Base-by-base conservation (phyloP, 2,797 vertebrate genomes). In the Eremophila alpestris region DNA sequence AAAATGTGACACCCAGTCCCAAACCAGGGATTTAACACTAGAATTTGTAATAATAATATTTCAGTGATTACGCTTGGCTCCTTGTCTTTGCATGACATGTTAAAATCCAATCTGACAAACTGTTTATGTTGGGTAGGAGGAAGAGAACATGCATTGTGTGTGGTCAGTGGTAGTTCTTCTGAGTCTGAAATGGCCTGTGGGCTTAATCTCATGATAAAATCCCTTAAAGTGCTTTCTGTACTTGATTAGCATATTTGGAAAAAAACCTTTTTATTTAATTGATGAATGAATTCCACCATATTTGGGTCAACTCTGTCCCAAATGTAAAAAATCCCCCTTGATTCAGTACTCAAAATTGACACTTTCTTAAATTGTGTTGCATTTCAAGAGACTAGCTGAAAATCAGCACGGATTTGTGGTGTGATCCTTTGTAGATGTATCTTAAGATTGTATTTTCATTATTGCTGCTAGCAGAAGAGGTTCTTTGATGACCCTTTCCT, bases 211-310 rank as follows among this genome's bases (percentile, higher is more conserved):
- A 4, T 45, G 9, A 51, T 54, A 62, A 79, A 89, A 82, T 43
- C 29, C 20, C 51, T 84, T 24, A 26, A 73, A 62, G 30, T 87
- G 45, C 13, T 81, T 81, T 74, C 16, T 41, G 5, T 76, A 12
- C 29, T 48, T 7, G 1, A 32, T 56, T 49, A 41, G 26, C 27
- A 9, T 77, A 32, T 54, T 68, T 64, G 54, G 9, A 5, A 41
- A 49, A 80, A 51, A 55, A 2, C 0, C 4, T 65, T 52, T 48
- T 59, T 4, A 58, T 76, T 68, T 46, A 36, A 60, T 32, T 71
- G 24, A 43, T 58, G 9, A 71, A 64, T 45, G 4, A 82, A 67
- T 68, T 83, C 21, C 4, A 1, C 11, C 0, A 0, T 70, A 54
- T 41, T 43, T 95, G 22, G 18, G 19, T 83, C 2, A 11, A 16